Base-by-base conservation (phyloP, 2,797 vertebrate genomes). In the Siniperca scherzeri region DNA sequence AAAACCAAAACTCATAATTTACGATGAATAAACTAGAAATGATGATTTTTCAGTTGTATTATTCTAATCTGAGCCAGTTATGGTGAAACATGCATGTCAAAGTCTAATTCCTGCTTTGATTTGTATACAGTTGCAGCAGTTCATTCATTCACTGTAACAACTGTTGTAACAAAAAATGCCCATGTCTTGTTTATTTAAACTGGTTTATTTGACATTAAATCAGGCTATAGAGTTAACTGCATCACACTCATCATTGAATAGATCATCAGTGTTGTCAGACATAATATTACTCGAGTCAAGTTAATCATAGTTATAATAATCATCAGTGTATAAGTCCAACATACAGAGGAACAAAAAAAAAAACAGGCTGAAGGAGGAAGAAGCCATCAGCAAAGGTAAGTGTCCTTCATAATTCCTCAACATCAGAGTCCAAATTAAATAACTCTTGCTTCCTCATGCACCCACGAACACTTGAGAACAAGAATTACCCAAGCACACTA, bases 181-280 rank as follows among this genome's bases (percentile, higher is more conserved):
- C 25, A 61, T 0, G 8, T 74, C 13, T 46, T 3, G 13, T 80
- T 81, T 44, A 38, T 85, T 70, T 72, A 83, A 88, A 64, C 74
- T 61, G 70, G 89, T 96, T 96, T 95, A 95, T 94, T 96, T 89
- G n/a, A 89, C 92, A 93, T 91, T 81, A 91, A 93, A 91, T 92
- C 90, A 92, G 84, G 80, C 89, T 93, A 91, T 81, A 94, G 81
- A 80, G 85, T 87, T 92, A 91, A 94, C 88, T 85, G 91, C 93
- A 94, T 92, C 85, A 93, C 84, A 91, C 83, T 90, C 87, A 77
- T 90, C 84, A 85, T 77, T 88, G 77, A 87, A 91, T 92, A 90
- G 87, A 82, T 84, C 85, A 83, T 90, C 91, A 92, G 86, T 89
- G 86, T 87, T 85, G 88, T 93, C 88, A 91, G 90, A 88, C 82